These are phyloP conservation scores for Brachionus rotundiformis DNA, from an alignment of 1,140 invertebrate species.

Conservation along the genomic window DNA sequence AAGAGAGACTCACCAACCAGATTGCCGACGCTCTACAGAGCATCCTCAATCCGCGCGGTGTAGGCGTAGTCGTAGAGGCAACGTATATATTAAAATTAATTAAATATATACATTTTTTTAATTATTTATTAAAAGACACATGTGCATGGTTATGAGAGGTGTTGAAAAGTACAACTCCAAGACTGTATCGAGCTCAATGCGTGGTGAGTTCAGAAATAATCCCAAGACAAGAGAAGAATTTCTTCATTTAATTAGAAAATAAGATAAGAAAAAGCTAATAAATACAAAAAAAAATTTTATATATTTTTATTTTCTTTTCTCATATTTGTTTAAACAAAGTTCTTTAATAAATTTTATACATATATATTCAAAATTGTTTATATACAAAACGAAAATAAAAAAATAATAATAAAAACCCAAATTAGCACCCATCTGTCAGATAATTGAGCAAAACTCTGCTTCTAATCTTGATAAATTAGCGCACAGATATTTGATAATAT, in stretches of 20 bases:
- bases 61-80: slow-evolving; percentile 91
- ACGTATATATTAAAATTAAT: slow-evolving; percentile 66
- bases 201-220: slow-evolving; percentile 96
- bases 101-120: neutral
- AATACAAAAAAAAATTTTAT: too few species aligned
- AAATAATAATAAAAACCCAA: neutral
- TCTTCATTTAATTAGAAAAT: slow-evolving; percentile 72
- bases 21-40: slow-evolving; percentile 94
- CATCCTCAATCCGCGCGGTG: slow-evolving; percentile 90
- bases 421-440: neutral
- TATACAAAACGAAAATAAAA: neutral
- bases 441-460: neutral
- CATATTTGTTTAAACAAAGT: too few species aligned
- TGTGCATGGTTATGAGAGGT: slow-evolving; percentile 99
- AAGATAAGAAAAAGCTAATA: too few species aligned
- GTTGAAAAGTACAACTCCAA: slow-evolving; percentile 99
- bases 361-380: too few species aligned
- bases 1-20: slow-evolving; percentile 96
- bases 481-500: neutral
- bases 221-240: slow-evolving; percentile 98
- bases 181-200: slow-evolving; percentile 97
- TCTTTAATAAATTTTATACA: too few species aligned
- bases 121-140: slow-evolving; percentile 69
- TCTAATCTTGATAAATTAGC: slow-evolving; percentile 9
- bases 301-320: too few species aligned